Conservation (phyloP, 2,888 invertebrate genomes). For the Dolichomitus sp. region DNA sequence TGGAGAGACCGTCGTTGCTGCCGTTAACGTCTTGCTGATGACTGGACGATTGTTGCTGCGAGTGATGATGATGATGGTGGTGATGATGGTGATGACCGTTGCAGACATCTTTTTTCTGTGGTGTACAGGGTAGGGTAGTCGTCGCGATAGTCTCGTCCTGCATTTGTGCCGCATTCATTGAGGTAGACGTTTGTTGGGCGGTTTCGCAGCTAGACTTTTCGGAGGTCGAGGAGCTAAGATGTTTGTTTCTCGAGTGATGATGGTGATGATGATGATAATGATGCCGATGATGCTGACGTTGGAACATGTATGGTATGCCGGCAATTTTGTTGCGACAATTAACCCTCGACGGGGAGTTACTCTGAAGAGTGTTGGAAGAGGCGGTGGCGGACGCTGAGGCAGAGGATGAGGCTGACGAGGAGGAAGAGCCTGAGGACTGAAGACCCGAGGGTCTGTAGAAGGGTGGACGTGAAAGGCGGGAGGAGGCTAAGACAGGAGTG, state of each 20-base stretch:
- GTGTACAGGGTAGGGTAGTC: slow-evolving; percentile 64
- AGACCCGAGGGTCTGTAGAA: slow-evolving; percentile 57
- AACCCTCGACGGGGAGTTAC: slow-evolving; percentile 31
- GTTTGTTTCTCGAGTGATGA: slow-evolving; percentile 77
- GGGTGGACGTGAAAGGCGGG: slow-evolving; percentile 60
- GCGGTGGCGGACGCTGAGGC: slow-evolving; percentile 58
- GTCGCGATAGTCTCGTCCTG: slow-evolving; percentile 68
- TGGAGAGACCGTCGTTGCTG: slow-evolving; percentile 67
- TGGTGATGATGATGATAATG: slow-evolving; percentile 77
- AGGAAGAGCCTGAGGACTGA: slow-evolving; percentile 52
- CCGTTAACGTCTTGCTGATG: slow-evolving; percentile 64
- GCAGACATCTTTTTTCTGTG: slow-evolving; percentile 80
- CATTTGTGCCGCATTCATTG: slow-evolving; percentile 49
- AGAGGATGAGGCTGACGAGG: slow-evolving; percentile 66
- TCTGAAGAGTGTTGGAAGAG: slow-evolving; percentile 30
- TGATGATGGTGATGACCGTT: slow-evolving; percentile 77
- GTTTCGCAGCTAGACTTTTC: slow-evolving; percentile 48
- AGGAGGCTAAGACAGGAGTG: slow-evolving; percentile 58
- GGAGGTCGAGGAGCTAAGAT: slow-evolving; percentile 43
- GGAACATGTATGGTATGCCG: slow-evolving; percentile 74
- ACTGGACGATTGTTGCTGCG: slow-evolving; percentile 51
- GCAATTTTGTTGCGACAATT: slow-evolving; percentile 58
- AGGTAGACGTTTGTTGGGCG: slow-evolving; percentile 50
- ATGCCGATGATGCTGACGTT: slow-evolving; percentile 76
- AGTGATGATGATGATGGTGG: slow-evolving; percentile 64